phyloP scores from a whole-genome alignment of 1,140 invertebrate genomes.

The Pomacea maculata region DNA sequence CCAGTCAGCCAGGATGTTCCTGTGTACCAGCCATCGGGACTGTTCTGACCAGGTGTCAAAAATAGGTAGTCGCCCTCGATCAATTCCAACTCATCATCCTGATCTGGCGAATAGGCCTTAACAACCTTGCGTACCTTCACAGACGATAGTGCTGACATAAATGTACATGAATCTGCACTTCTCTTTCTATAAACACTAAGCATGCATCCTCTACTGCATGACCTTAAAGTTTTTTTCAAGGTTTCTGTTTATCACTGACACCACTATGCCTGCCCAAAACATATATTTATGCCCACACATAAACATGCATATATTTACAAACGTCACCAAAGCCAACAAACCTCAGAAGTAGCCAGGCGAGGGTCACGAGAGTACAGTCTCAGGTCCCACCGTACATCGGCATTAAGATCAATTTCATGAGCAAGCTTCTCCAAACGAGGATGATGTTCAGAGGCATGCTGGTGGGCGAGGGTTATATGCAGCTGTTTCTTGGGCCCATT shows the following conservation, averaged over 20 bases:
- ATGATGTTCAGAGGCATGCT: conserved; percentile 80
- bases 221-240: too few relatives aligned
- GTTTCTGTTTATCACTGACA: too few relatives aligned
- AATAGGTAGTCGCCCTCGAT: conserved; percentile 87
- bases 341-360: conserved; percentile 78
- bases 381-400: conserved; percentile 81
- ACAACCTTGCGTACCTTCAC: conserved; percentile 81
- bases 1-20: conserved; percentile 89
- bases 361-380: conserved; percentile 86
- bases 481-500: conserved; percentile 84
- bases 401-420: conserved; percentile 73
- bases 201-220: too few relatives aligned
- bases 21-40: conserved; percentile 83
- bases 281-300: too few relatives aligned
- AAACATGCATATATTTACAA: too few relatives aligned
- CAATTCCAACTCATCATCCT: conserved; percentile 85
- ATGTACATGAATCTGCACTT: too few relatives aligned
- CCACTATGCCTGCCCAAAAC: too few relatives aligned
- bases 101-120: conserved; percentile 79
- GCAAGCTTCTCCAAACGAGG: conserved; percentile 78
- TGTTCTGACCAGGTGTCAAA: conserved; percentile 78
- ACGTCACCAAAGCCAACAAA: conserved; percentile 50
- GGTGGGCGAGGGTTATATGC: conserved; percentile 88
- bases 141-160: background rate
- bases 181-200: too few relatives aligned